phyloP scores from a whole-genome alignment of 2,113 vertebrate genomes.

The Melanocharis versteri region DNA sequence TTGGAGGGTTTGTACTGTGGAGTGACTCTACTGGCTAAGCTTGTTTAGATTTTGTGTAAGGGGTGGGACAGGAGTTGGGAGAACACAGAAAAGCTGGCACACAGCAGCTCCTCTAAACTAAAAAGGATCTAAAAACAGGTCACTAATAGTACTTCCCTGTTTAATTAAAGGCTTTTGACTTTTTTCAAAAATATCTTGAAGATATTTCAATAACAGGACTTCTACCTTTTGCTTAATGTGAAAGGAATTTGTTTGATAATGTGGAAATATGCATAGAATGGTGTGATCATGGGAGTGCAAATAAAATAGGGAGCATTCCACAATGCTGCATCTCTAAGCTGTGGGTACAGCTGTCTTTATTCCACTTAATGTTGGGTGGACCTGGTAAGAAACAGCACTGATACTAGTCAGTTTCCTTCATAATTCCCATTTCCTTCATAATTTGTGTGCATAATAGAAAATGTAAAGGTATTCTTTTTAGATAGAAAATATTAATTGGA shows the following conservation, averaged over 20 bases:
- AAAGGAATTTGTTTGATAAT: not conserved
- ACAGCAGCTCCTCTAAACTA: not conserved
- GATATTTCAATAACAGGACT: not conserved
- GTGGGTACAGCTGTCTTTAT: not conserved
- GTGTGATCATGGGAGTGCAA: not conserved
- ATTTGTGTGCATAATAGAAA: not conserved
- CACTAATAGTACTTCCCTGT: not conserved
- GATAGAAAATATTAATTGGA: not conserved
- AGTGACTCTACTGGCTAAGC: not conserved
- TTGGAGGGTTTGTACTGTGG: not conserved
- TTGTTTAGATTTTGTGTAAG: not conserved
- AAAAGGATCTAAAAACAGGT: not conserved
- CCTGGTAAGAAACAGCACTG: not conserved
- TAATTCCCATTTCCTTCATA: not conserved
- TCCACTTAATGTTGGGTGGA: not conserved
- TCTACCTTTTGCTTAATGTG: not conserved
- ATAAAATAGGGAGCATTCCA: not conserved
- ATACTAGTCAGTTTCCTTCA: not conserved
- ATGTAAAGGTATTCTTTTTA: not conserved
- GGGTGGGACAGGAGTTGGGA: not conserved
- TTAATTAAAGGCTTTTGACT: not conserved
- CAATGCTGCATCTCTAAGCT: not conserved
- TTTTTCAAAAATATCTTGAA: not conserved
- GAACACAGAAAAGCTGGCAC: not conserved
- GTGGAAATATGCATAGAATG: not conserved